Percentiles rank a stretch among this genome's conserved stretches.
Conservation (phyloP, 2,797 vertebrate genomes). For the Fistularia commersonii region DNA sequence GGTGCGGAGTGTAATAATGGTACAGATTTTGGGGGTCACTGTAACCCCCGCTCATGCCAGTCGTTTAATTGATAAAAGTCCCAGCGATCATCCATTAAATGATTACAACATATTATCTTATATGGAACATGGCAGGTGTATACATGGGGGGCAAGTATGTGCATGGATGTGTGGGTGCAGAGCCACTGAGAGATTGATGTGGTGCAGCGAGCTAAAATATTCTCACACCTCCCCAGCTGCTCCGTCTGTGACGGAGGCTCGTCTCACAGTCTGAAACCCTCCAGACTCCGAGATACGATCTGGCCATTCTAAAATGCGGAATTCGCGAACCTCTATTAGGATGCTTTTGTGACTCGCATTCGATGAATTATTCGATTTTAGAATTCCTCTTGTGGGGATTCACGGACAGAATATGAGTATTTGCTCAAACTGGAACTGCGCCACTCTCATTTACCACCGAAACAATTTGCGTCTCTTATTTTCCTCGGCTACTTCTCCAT, state of each 20-base stretch:
- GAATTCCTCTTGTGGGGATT: too few species aligned
- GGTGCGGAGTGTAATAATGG: too few species aligned
- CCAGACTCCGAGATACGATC: conserved; percentile 14
- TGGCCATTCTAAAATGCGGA: conserved; percentile 16
- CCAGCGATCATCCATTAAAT: conserved; percentile 15
- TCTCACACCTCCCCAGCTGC: conserved; percentile 72
- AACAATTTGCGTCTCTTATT: too few species aligned
- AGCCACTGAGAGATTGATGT: conserved; percentile 55
- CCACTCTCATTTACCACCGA: too few species aligned
- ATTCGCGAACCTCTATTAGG: not conserved
- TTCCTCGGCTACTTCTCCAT: too few species aligned
- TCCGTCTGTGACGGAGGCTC: conserved; percentile 40
- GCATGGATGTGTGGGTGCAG: conserved; percentile 18
- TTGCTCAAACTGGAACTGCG: too few species aligned
- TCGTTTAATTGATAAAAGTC: too few species aligned
- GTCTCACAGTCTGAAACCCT: conserved; percentile 19
- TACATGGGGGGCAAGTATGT: conserved; percentile 20
- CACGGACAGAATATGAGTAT: too few species aligned
- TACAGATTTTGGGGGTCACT: too few species aligned
- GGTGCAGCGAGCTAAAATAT: conserved; percentile 70
- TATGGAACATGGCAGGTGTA: conserved; percentile 22
- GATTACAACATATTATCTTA: conserved; percentile 22
- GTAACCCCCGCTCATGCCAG: too few species aligned
- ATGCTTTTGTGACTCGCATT: too few species aligned
- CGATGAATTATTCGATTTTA: too few species aligned